phyloP scores from a whole-genome alignment of 2,888 invertebrate genomes.

The Phymatocera aterrima region DNA sequence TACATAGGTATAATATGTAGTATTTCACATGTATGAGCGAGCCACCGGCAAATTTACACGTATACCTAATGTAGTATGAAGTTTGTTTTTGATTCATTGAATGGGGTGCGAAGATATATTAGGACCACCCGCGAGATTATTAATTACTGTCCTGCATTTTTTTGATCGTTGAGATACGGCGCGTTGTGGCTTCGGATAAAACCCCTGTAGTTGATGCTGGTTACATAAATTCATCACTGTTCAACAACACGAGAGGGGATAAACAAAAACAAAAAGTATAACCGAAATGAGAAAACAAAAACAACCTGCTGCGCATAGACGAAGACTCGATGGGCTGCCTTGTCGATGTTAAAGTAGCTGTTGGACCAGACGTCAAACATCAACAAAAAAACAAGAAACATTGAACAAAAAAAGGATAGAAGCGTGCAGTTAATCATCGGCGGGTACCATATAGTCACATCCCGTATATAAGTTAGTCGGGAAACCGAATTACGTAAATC shows the following conservation, averaged over 20 bases:
- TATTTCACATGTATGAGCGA: no score
- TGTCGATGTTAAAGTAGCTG: conserved; percentile 26
- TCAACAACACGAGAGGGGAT: neutral
- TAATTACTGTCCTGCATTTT: conserved; percentile 4
- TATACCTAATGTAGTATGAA: neutral
- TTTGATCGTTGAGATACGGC: conserved; percentile 11
- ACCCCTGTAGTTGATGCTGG: neutral
- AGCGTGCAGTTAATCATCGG: conserved; percentile 33
- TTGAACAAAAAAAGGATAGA: neutral
- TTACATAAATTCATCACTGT: conserved; percentile 17
- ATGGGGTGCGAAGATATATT: conserved; percentile 7
- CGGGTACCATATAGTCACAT: neutral
- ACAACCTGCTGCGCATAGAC: neutral
- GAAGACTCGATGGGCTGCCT: conserved; percentile 21
- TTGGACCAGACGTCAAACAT: conserved; percentile 19
- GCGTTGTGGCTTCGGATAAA: conserved; percentile 17
- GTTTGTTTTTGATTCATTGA: neutral
- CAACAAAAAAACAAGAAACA: neutral
- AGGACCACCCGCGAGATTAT: no score
- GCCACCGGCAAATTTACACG: no score
- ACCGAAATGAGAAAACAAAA: neutral
- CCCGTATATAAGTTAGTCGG: neutral
- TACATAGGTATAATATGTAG: no score
- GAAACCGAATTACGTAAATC: conserved; percentile 17
- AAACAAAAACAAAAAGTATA: neutral